Evolutionary conservation across 2,888 invertebrate genomes (phyloP), one percentile per base, ranked within the genome.

Genomic region (Trichacis sp.): DNA sequence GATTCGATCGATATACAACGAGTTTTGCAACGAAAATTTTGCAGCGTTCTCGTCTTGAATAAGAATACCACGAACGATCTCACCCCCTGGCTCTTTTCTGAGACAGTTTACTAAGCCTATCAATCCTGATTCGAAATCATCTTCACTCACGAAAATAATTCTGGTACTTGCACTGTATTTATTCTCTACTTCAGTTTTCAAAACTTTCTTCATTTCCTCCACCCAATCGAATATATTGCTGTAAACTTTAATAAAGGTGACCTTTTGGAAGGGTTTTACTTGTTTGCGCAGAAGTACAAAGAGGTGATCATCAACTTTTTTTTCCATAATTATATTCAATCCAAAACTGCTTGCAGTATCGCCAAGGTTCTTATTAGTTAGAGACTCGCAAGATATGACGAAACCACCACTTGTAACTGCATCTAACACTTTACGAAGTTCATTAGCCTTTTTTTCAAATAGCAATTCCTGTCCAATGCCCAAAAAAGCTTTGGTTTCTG

Each of bases 1-100:
- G 0, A 92, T 78, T 73, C 93, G 93, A 1, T 87, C 84, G 18
- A 87, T 85, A 78, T 92, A 93, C 48, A 93, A 87, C 2, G 89
- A 87, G 77, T 89, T 80, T 5, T 89, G n/a, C n/a, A n/a, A n/a
- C n/a, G n/a, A n/a, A n/a, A n/a, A n/a, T n/a, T n/a, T n/a, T n/a
- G n/a, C n/a, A n/a, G n/a, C n/a, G n/a, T n/a, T n/a, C n/a, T n/a
- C n/a, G n/a, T n/a, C n/a, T n/a, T n/a, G n/a, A n/a, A n/a, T n/a
- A n/a, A n/a, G n/a, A n/a, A n/a, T n/a, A n/a, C n/a, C n/a, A n/a
- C n/a, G n/a, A n/a, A n/a, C n/a, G n/a, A n/a, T n/a, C n/a, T n/a
- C n/a, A n/a, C n/a, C n/a, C n/a, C n/a, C n/a, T n/a, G n/a, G n/a
- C n/a, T n/a, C n/a, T n/a, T n/a, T n/a, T n/a, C n/a, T n/a, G n/a